phyloP scores from a whole-genome alignment of 2,113 vertebrate genomes.

The Nesogale talazaci region DNA sequence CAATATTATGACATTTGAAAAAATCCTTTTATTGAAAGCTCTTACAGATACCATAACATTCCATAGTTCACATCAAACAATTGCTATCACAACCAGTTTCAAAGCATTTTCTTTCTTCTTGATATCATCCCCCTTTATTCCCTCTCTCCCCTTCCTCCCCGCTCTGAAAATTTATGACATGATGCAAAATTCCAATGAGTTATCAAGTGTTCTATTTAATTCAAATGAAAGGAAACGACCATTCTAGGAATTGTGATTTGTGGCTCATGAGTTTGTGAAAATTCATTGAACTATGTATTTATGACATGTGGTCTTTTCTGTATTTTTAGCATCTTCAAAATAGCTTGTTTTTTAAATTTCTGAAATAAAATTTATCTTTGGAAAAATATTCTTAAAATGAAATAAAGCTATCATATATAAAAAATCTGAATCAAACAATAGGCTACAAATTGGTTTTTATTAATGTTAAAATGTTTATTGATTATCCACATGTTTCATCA shows the following conservation, averaged over 20 bases:
- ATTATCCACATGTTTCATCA: neutral
- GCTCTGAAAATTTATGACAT: neutral
- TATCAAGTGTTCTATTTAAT: no score
- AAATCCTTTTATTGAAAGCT: no score
- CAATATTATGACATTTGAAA: no score
- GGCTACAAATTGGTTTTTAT: neutral
- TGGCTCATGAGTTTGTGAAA: neutral
- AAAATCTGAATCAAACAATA: neutral
- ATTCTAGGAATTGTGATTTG: neutral
- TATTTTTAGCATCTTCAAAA: neutral
- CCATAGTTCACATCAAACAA: no score
- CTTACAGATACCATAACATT: no score
- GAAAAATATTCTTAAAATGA: neutral
- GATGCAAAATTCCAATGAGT: no score
- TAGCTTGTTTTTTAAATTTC: neutral
- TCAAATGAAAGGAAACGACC: neutral
- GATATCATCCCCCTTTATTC: no score
- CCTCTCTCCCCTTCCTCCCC: no score
- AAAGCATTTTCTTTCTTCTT: no score
- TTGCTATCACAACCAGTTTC: no score
- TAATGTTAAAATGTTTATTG: conserved; percentile 36
- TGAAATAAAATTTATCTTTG: neutral
- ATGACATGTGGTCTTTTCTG: neutral
- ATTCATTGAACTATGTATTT: neutral
- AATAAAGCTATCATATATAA: no score